These are phyloP conservation scores for Eutrigla gurnardus DNA, from an alignment of 2,797 vertebrate species.

Conservation along the genomic window DNA sequence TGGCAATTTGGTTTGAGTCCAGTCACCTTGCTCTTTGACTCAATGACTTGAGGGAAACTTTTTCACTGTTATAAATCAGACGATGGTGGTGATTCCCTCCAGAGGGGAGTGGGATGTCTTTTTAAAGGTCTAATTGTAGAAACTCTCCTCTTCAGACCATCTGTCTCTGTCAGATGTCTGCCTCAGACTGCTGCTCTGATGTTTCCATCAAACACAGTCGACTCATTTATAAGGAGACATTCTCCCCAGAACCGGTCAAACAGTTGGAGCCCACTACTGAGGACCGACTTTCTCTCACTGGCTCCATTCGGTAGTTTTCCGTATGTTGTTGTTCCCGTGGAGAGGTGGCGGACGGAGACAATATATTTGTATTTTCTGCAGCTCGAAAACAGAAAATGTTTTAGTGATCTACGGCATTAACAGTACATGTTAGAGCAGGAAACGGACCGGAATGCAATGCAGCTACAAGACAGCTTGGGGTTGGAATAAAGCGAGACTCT, in stretches of 20 bases:
- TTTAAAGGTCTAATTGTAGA: slow-evolving; percentile 34
- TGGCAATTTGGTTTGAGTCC: background rate
- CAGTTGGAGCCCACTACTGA: slow-evolving; percentile 18
- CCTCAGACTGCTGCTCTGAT: slow-evolving; percentile 31
- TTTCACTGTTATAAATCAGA: background rate
- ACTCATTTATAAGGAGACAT: slow-evolving; percentile 10
- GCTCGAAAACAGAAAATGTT: background rate
- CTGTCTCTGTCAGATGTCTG: slow-evolving; percentile 40
- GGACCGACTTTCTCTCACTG: background rate
- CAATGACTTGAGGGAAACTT: background rate
- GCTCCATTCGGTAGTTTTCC: background rate
- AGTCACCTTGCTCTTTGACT: background rate
- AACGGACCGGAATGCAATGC: slow-evolving; percentile 6
- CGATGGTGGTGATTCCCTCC: background rate
- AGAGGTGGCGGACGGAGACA: background rate
- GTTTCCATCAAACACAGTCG: slow-evolving; percentile 33
- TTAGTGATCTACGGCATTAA: slow-evolving; percentile 7
- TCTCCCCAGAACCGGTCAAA: background rate
- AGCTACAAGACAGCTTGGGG: slow-evolving; percentile 8
- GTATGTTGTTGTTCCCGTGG: background rate
- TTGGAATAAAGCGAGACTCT: slow-evolving; percentile 7
- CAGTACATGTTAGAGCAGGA: slow-evolving; percentile 23
- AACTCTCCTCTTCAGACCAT: slow-evolving; percentile 37
- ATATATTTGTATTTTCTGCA: background rate
- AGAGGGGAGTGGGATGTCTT: slow-evolving; percentile 7